A percentile compares a stretch with the other conserved stretches of the same genome.
These are phyloP conservation scores for Malurus melanocephalus DNA, from an alignment of 2,113 vertebrate species.

Conservation along the genomic window DNA sequence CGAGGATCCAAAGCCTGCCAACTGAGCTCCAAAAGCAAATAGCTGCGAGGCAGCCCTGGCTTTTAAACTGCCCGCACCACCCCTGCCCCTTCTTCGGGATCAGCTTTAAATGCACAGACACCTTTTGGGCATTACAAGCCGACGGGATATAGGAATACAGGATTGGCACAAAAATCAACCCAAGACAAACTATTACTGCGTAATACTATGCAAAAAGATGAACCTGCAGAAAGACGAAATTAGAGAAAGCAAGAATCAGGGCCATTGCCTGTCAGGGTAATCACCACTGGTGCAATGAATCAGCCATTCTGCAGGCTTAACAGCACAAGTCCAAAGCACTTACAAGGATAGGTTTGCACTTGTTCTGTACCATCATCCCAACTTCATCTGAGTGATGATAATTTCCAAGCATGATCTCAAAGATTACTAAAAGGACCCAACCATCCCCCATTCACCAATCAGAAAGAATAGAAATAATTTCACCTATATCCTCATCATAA, in stretches of 20 bases:
- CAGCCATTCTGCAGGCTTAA: neutral
- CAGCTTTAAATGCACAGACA: too few relatives aligned
- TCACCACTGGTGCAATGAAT: neutral
- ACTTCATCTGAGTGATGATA: neutral
- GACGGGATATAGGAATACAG: too few relatives aligned
- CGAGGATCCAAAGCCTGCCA: too few relatives aligned
- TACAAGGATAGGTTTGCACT: neutral
- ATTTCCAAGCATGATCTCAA: neutral
- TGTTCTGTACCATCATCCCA: neutral
- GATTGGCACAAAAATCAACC: too few relatives aligned
- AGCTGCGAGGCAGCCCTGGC: too few relatives aligned
- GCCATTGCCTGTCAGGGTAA: neutral
- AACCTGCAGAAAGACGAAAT: neutral
- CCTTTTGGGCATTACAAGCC: too few relatives aligned
- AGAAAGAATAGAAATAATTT: neutral
- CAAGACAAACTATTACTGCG: neutral
- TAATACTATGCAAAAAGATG: neutral
- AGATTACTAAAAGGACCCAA: neutral
- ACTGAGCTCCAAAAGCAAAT: too few relatives aligned
- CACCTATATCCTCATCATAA: neutral
- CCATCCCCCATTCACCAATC: neutral
- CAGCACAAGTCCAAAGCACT: neutral
- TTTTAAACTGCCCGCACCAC: too few relatives aligned
- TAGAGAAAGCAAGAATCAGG: neutral
- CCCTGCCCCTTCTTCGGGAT: too few relatives aligned